A percentile compares a stretch with the other conserved stretches of the same genome.
phyloP scores from a whole-genome alignment of 2,113 vertebrate species.

The Martes martes region DNA sequence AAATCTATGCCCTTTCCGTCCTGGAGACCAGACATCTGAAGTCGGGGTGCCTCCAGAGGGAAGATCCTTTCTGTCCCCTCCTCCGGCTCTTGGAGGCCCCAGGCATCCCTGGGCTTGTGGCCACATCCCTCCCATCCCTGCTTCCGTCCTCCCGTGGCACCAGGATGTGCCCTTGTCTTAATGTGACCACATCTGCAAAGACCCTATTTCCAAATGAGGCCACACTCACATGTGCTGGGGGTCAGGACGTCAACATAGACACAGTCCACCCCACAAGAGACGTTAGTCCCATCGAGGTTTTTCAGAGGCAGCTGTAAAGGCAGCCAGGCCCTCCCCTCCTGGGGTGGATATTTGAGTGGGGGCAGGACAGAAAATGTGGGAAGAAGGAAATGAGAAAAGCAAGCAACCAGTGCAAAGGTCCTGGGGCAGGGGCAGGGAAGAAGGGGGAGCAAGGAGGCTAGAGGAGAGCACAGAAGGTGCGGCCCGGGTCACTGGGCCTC shows the following conservation, averaged over 20 bases:
- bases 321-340: no score
- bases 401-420: neutral
- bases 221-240: neutral
- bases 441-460: neutral
- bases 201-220: neutral
- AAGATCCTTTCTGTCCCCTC: neutral
- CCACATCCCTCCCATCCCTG: rapidly evolving
- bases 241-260: neutral
- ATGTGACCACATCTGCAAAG: neutral
- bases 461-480: neutral
- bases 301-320: rapidly evolving
- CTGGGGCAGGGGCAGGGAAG: neutral
- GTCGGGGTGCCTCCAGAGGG: neutral
- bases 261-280: neutral
- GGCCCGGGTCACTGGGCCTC: neutral
- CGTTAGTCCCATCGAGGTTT: neutral
- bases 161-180: rapidly evolving
- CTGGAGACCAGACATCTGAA: neutral
- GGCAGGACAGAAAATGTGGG: no score
- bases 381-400: neutral
- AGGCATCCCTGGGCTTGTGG: neutral
- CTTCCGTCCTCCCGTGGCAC: rapidly evolving
- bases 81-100: neutral
- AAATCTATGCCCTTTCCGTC: neutral
- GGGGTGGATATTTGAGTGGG: neutral